Base-by-base conservation (phyloP, 2,113 vertebrate species). In the Anhinga anhinga region DNA sequence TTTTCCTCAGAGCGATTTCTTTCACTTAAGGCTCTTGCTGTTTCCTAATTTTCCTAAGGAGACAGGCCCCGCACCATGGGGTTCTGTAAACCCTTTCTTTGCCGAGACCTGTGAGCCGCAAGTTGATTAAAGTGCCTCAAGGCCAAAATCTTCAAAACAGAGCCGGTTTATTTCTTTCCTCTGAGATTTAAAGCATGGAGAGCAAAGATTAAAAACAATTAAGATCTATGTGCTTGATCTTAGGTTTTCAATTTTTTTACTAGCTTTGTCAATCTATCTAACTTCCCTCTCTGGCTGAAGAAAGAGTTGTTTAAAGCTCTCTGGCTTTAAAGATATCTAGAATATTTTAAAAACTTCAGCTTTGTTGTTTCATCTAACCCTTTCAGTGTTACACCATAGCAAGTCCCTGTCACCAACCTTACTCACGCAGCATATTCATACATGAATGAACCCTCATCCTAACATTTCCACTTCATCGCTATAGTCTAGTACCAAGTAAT, bases 11-110 rank as follows among this genome's bases (percentile, higher is more conserved):
- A 53, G 14, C 25, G 21, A 14, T 40, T 61, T 42, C 21, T 49
- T 77, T 70, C 49, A 18, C 22, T 26, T 61, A 21, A 73, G 14
- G 20, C 9, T 66, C 13, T 44, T 65, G 16, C 6, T 30, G 7
- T 44, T 73, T 74, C 42, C 32, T 49, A 49, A 23, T 27, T 44
- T 13, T 34, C 18, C n/a, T 76, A 42, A 69, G 20, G 40, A 62
- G 42, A 42, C 29, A 38, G 21, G 8, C 10, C 26, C 66, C 1
- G 2, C 18, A 32, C 14, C 32, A 18, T 1, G 1, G 9, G 44
- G 13, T 34, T 16, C 38, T 59, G 15, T 25, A 38, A 73, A 63
- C 5, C 23, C 16, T 50, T 81, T 25, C 16, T 53, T 45, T 53
- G 19, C 49, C 55, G 56, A 70, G 49, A 84, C 40, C 16, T 38